phyloP scores from a whole-genome alignment of 2,888 invertebrate genomes.

The Diaperis boleti region DNA sequence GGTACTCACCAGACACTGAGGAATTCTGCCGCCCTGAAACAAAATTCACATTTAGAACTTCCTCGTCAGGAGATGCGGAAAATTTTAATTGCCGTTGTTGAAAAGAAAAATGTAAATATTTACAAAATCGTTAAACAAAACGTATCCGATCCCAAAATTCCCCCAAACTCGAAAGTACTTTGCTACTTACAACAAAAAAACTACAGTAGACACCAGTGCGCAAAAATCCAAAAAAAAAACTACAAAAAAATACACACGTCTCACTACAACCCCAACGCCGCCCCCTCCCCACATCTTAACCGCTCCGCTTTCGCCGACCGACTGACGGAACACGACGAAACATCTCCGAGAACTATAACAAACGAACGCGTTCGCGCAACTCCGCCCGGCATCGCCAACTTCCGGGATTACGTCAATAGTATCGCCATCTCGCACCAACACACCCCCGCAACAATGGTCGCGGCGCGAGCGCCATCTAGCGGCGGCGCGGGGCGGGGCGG shows the following conservation, averaged over 20 bases:
- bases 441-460: slow-evolving; percentile 58
- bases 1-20: not conserved
- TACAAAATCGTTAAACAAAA: slow-evolving; percentile 32
- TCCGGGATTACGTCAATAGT: slow-evolving; percentile 66
- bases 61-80: slow-evolving; percentile 31
- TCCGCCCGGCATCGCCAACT: slow-evolving; percentile 53
- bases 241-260: not conserved
- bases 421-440: slow-evolving; percentile 57
- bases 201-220: not conserved
- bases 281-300: slow-evolving; percentile 12
- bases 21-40: slow-evolving; percentile 15
- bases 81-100: slow-evolving; percentile 37
- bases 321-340: slow-evolving; percentile 28
- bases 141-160: slow-evolving; percentile 1
- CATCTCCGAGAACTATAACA: slow-evolving; percentile 47
- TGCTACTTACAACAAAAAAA: slow-evolving; percentile 3
- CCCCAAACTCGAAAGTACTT: not conserved
- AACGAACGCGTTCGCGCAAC: slow-evolving; percentile 46
- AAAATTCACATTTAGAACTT: slow-evolving; percentile 8
- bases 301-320: slow-evolving; percentile 16
- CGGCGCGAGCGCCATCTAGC: slow-evolving; percentile 9
- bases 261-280: slow-evolving; percentile 14
- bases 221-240: slow-evolving; percentile 6
- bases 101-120: slow-evolving; percentile 37
- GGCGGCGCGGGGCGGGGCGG: not conserved